These are phyloP conservation scores for Dolichoris vasculosae DNA, from an alignment of 1,140 invertebrate genomes.

Conservation along the genomic window DNA sequence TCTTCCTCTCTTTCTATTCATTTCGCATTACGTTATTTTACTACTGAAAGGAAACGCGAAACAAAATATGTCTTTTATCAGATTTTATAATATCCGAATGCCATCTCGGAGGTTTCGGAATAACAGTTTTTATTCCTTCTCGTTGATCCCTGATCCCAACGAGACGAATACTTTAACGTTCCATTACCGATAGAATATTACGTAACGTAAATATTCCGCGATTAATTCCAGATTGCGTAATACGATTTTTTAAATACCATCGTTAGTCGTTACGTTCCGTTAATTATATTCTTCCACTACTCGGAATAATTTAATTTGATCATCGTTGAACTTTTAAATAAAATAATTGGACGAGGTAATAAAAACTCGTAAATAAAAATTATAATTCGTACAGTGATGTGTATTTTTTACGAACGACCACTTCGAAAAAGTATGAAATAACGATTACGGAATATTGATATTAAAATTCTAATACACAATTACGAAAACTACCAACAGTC, in stretches of 20 bases:
- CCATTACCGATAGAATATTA: background rate
- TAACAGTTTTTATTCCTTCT: background rate
- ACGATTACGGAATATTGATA: no score
- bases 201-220: no score
- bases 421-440: background rate
- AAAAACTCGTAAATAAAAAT: background rate
- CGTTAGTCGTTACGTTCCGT: background rate
- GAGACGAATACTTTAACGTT: background rate
- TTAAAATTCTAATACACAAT: background rate
- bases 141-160: background rate
- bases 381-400: background rate
- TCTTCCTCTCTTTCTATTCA: conserved; percentile 1
- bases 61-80: conserved; percentile 28
- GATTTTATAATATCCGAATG: conserved; percentile 8
- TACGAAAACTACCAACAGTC: background rate
- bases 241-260: background rate
- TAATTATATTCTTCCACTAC: background rate
- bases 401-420: background rate
- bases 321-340: no score
- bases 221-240: no score
- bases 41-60: conserved; percentile 17
- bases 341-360: no score
- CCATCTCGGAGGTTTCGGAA: background rate
- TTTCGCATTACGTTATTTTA: conserved; percentile 7
- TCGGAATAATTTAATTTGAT: background rate